Evolutionary conservation across 2,113 vertebrate species (phyloP), one percentile per base, ranked within the genome.

Genomic region (Amblyopsis rosae): DNA sequence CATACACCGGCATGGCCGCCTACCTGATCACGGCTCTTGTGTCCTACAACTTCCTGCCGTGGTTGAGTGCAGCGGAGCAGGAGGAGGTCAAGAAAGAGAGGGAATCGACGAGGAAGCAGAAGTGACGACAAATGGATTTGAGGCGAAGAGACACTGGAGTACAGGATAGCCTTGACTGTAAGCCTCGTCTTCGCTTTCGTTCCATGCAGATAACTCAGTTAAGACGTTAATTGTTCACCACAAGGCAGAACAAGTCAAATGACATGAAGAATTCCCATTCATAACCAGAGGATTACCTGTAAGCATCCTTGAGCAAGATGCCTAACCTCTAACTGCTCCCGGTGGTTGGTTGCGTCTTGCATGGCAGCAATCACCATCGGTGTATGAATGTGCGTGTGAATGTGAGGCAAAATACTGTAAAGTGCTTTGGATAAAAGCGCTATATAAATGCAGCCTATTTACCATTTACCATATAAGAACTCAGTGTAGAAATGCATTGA

Each of bases 11-110:
- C 61, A 92, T 94, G 89, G 80, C 83, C 9, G 85, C 86, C 0
- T 94, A 92, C 77, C 81, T 91, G 53, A 55, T 92, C 51, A 92
- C 91, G 1, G 87, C 92, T 1, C 59, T 89, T 46, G 64, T 92
- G 9, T 95, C 94, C 19, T 95, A 94, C 86, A 86, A 83, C 64
- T 80, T 85, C 63, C 82, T 95, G 71, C 92, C 92, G 6, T 93
- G 93, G 92, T 89, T 62, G 74, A 55, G 63, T 1, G 45, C 46
- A 0, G 54, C 32, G 49, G 57, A 35, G 47, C 4, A 17, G 1
- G 17, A 62, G 5, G 35, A 67, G 19, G 12, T 26, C 9, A n/a
- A 26, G 26, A 59, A 12, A 8, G 77, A 86, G 6, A 55, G 51
- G 54, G 82, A 82, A 41, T 76, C 75, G 8, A 73, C 56, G 53